Conservation (phyloP, 2,888 invertebrate species). For the Odontothrips loti region DNA sequence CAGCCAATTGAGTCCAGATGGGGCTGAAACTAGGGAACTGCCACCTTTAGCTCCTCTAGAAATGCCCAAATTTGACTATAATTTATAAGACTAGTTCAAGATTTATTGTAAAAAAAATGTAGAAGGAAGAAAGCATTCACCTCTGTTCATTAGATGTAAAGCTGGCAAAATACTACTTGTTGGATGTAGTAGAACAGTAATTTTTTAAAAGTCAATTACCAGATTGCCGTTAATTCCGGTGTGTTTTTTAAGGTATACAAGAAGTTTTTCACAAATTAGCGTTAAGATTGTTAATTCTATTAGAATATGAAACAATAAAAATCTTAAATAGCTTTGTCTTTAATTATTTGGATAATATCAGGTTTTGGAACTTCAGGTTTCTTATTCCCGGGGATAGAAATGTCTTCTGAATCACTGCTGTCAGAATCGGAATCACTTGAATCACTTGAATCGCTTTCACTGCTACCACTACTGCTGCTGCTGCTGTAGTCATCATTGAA, state of each 20-base stretch:
- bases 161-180: too few species aligned
- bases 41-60: constrained; percentile 58
- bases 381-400: not conserved
- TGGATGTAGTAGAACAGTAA: too few species aligned
- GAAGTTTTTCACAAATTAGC: too few species aligned
- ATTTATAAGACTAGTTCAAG: not conserved
- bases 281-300: not conserved
- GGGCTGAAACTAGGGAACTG: constrained; percentile 41
- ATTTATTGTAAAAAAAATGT: not conserved
- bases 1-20: constrained; percentile 41
- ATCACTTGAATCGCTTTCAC: not conserved
- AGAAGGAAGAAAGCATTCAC: not conserved
- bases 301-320: not conserved
- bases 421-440: not conserved
- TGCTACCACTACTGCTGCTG: constrained; percentile 6
- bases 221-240: too few species aligned
- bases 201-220: too few species aligned
- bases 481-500: not conserved
- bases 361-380: not conserved
- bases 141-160: too few species aligned
- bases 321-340: not conserved
- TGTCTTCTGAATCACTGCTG: not conserved
- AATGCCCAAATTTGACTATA: constrained; percentile 56
- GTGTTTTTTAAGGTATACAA: too few species aligned
- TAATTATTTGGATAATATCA: not conserved